Evolutionary conservation across 2,888 invertebrate species (phyloP).

Genomic region (Pelosia muscerda): DNA sequence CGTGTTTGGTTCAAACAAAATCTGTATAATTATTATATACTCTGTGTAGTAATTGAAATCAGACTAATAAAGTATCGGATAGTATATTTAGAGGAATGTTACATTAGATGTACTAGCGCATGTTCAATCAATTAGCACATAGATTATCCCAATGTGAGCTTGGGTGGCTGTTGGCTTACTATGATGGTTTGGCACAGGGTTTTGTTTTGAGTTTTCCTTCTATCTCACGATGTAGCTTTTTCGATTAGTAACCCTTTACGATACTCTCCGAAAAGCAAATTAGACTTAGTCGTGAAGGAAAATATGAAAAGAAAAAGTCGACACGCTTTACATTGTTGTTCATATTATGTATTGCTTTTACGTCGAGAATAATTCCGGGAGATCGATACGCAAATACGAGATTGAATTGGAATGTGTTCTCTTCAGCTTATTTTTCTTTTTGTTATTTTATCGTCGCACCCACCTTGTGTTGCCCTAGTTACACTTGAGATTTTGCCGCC

Average conservation of each 20-base stretch:
- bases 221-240: too few relatives aligned
- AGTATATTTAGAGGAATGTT: too few relatives aligned
- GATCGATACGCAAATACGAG: constrained; percentile 17
- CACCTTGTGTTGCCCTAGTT: constrained; percentile 1
- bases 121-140: too few relatives aligned
- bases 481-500: not conserved
- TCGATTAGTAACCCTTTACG: too few relatives aligned
- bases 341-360: not conserved
- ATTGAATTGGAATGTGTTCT: constrained; percentile 4
- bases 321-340: not conserved
- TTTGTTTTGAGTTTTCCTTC: too few relatives aligned
- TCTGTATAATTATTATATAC: not conserved
- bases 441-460: not conserved
- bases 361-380: not conserved
- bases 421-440: constrained; percentile 2
- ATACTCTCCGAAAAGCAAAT: too few relatives aligned
- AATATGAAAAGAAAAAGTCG: not conserved
- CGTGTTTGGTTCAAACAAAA: not conserved
- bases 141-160: too few relatives aligned
- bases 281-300: not conserved
- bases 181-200: too few relatives aligned
- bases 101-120: too few relatives aligned
- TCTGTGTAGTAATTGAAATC: not conserved
- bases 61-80: not conserved
- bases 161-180: too few relatives aligned